Base-by-base conservation (phyloP, 2,797 vertebrate species). In the Steatocranus sp. region DNA sequence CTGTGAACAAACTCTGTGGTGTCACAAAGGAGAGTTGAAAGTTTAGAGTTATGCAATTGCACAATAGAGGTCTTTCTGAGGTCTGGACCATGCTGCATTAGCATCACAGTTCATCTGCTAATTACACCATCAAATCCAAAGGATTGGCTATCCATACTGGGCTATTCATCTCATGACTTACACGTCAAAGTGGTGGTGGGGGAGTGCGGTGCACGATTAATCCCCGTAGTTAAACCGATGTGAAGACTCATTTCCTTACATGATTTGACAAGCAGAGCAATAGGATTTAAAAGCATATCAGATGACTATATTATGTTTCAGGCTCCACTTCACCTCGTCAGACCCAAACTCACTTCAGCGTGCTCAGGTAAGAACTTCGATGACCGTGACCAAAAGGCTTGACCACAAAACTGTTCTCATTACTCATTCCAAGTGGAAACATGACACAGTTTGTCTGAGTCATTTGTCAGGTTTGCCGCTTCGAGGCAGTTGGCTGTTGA, bases 221-320 rank as follows among this genome's bases (percentile, higher is more conserved):
- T 92, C 89, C 89, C 91, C 75, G 76, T 58, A 78, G 88, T 86
- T 93, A 87, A 93, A 91, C 84, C 84, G 3, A 63, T 38, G 80
- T 91, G 91, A 94, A 63, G 87, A 88, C 90, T 92, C 70, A 87
- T 93, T 94, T 93, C 92, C 90, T 92, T 75, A 93, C 75, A 30
- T 23, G 75, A 82, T 86, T 77, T 88, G 94, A 94, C 93, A 95
- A 83, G 90, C 92, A 61, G 79, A 58, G 85, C 83, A 86, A 91
- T 81, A 61, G 89, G 89, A 91, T 93, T 94, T 90, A 83, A 83
- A 91, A 87, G 87, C 75, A 46, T 82, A 85, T 91, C 91, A 87
- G 90, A 92, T 91, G 84, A 88, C 78, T 51, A 48, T 79, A 75
- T 80, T 90, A 74, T 5, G 79, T 82, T 70, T 78, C 66, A 83